Conservation (phyloP, 2,113 vertebrate species). For the Motacilla tschutschensis region DNA sequence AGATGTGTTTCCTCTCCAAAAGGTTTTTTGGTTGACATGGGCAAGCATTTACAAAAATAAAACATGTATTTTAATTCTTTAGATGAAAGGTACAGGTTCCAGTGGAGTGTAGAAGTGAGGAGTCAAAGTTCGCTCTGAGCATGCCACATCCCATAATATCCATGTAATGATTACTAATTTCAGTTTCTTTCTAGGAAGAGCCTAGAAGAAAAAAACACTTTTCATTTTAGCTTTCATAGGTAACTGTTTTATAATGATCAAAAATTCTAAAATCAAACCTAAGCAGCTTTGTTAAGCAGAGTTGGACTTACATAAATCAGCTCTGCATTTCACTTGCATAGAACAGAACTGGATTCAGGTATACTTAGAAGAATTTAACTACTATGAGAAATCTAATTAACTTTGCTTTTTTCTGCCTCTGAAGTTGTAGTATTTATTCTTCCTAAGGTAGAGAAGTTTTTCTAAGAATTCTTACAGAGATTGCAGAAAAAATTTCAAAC, state of each 20-base stretch:
- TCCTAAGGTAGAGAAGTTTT: not conserved
- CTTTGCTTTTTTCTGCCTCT: not conserved
- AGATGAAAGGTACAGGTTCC: not conserved
- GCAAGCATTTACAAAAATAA: not conserved
- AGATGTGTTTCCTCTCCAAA: not conserved
- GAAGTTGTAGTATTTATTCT: not conserved
- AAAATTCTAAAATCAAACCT: not conserved
- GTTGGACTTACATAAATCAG: not conserved
- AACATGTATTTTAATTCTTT: not conserved
- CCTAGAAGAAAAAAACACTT: not conserved
- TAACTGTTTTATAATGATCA: not conserved
- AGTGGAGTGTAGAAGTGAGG: not conserved
- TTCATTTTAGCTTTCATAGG: not conserved
- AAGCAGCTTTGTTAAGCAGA: not conserved
- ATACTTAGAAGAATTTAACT: not conserved
- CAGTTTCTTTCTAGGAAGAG: not conserved
- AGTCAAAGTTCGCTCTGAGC: not conserved
- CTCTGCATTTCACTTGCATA: not conserved
- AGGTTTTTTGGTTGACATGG: not conserved
- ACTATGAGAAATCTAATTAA: not conserved
- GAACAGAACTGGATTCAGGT: not conserved
- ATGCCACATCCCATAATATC: not conserved
- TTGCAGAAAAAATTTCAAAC: not conserved
- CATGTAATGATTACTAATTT: not conserved
- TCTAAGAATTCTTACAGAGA: not conserved